These are phyloP conservation scores for Phainopepla nitens DNA, from an alignment of 2,113 vertebrate species.

Conservation along the genomic window DNA sequence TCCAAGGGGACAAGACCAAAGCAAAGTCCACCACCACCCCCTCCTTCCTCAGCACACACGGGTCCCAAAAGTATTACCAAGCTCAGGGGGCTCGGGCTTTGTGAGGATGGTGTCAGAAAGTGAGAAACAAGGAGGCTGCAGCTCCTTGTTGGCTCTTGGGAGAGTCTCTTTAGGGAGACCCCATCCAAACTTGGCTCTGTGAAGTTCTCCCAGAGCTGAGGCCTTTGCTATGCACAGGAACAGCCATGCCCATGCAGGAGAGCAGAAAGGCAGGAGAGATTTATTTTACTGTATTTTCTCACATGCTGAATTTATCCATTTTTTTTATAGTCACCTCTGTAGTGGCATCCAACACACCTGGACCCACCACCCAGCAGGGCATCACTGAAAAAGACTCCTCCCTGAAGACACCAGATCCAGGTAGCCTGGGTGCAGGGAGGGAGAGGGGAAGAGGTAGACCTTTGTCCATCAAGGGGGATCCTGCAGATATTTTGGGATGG, in stretches of 20 bases:
- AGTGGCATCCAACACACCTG: not conserved
- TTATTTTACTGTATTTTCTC: not conserved
- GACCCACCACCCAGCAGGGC: accelerated
- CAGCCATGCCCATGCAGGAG: accelerated
- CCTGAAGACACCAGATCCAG: accelerated
- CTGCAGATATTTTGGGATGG: not conserved
- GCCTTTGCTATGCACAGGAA: not conserved
- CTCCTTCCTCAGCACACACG: not conserved
- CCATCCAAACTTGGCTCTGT: not conserved
- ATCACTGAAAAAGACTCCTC: not conserved
- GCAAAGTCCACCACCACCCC: not conserved
- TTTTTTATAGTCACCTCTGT: not conserved
- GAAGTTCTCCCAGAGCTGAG: accelerated
- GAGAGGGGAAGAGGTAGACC: not conserved
- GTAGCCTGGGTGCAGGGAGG: not conserved
- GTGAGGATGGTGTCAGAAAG: not conserved
- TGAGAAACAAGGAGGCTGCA: not conserved
- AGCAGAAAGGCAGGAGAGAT: not conserved
- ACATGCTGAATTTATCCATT: not conserved
- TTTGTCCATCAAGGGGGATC: accelerated
- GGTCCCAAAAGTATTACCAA: not conserved
- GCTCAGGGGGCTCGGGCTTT: not conserved
- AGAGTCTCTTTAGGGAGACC: not conserved
- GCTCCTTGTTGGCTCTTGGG: not conserved
- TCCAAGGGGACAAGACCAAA: not conserved